Base-by-base conservation (phyloP, 1,140 invertebrate genomes). In the Zaprionus davidi region DNA sequence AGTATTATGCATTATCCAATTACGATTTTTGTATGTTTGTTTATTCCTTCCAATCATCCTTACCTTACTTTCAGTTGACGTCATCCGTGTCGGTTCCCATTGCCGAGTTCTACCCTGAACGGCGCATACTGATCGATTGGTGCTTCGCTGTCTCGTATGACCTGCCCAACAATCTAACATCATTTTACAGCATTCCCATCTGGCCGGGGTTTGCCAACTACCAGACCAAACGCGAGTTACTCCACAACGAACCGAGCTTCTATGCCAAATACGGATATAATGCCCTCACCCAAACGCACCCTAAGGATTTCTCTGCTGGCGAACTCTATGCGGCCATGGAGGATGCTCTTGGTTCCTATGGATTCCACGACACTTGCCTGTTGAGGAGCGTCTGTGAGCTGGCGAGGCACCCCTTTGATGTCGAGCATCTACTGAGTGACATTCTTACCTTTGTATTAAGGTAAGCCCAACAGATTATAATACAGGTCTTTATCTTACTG, bases 111-210 rank as follows among this genome's bases (percentile, higher is more conserved):
- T 78, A 65, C n/a, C 91, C 91, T 0, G 88, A 92, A 13, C 86
- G 91, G 11, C 84, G 90, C 0, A 78, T 88, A 17, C 44, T 91
- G 4, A 56, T 91, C 15, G 90, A 92, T 76, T 91, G 91, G 90
- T 91, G 91, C 24, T 92, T 92, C 15, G 82, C 86, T 55, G 72
- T 92, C 24, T 67, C 76, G 17, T 92, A 92, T 56, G 80, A 71
- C 5, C 68, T 91, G 28, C 91, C 91, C 6, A 57, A 62, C 46
- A 78, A 72, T 11, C 28, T 92, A 3, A 60, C 66, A 4, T 71
- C 78, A 1, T 92, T 92, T 38, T 92, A 92, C 44, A 91, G 83
- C 62, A 83, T 92, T n/a, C 90, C 91, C 12, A 92, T 92, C 2
- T 92, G 90, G 90, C 88, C 84, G 12, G 81, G 83, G 13, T 90